Evolutionary conservation across 2,888 invertebrate species (phyloP), one percentile per base, ranked within the genome.

Genomic region (Rhaphigaster nebulosa): DNA sequence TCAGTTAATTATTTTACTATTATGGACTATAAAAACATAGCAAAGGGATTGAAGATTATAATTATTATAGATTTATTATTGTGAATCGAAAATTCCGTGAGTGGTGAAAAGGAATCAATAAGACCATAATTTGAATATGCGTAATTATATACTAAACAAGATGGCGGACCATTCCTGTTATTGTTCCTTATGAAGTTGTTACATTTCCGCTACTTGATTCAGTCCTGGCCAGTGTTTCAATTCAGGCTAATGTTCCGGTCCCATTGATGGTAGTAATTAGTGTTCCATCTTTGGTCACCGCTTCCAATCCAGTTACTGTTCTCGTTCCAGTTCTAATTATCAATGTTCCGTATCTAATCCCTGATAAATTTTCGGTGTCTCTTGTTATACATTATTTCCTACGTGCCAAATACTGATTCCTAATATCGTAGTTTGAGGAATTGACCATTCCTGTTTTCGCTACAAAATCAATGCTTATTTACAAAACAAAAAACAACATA

Each of bases 291-390:
- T 76, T 76, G 70, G 70, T 38, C 70, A 76, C 70, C 38, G 70
- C 38, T 65, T 38, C 70, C 38, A 38, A 76, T 76, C 70, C 70
- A 38, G 70, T 76, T 34, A 76, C 70, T 15, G 70, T 76, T 23
- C 70, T 38, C 70, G 70, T 76, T 76, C 70, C 70, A 38, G 20
- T 38, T 38, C 20, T 76, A 76, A 76, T 76, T 38, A 76, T 76
- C 29, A 76, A 76, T 76, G 70, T 76, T 76, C 70, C 70, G 38
- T 76, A 38, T 76, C 70, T 76, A 76, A 76, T 76, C 38, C 38
- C 20, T 38, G 26, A 38, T 34, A 34, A 8, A 76, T 76, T 38
- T 34, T 38, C 34, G 23, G 38, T 76, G 38, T 38, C 38, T 38
- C 38, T 34, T 76, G 70, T 76, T n/a, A n/a, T 15, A n/a, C n/a